phyloP scores from a whole-genome alignment of 64 coral and sea anemone genomes.

The Montipora foliosa region DNA sequence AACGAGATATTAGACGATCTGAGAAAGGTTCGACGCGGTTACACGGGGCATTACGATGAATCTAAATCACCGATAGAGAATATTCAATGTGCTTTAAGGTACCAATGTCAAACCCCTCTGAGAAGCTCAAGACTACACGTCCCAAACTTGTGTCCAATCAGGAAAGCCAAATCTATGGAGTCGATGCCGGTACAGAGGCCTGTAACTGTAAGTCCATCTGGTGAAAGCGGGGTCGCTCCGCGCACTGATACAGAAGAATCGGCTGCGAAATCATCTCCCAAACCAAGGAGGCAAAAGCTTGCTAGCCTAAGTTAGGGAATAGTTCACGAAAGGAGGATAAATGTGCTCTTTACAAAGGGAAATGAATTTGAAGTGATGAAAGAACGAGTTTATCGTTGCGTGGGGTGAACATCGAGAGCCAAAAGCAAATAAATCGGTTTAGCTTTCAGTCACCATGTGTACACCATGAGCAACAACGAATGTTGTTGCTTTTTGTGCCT shows the following conservation, averaged over 20 bases:
- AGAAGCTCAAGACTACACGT: slow-evolving; percentile 50
- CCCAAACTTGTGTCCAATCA: slow-evolving; percentile 15
- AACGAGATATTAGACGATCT: slow-evolving; percentile 75
- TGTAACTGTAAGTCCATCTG: not conserved
- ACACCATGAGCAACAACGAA: not conserved
- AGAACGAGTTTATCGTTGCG: not conserved
- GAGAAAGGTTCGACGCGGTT: slow-evolving; percentile 45
- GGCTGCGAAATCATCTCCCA: not conserved
- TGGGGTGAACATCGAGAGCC: not conserved
- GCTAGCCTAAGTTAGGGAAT: not conserved
- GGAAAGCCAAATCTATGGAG: slow-evolving; percentile 69
- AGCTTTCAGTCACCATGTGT: no score
- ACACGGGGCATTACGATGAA: slow-evolving; percentile 77
- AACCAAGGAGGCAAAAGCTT: not conserved
- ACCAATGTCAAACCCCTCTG: slow-evolving; percentile 37
- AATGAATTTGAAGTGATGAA: not conserved
- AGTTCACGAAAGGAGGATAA: not conserved
- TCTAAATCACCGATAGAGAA: slow-evolving; percentile 79
- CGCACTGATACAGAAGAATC: not conserved
- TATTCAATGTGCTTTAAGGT: slow-evolving; percentile 65
- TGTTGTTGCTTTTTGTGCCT: not conserved
- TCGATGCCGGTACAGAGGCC: not conserved
- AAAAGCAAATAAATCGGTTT: not conserved
- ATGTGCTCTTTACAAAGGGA: not conserved
- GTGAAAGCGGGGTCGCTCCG: not conserved